These are phyloP conservation scores for Ophioninae sp. DNA, from an alignment of 2,888 invertebrate species.

Conservation along the genomic window DNA sequence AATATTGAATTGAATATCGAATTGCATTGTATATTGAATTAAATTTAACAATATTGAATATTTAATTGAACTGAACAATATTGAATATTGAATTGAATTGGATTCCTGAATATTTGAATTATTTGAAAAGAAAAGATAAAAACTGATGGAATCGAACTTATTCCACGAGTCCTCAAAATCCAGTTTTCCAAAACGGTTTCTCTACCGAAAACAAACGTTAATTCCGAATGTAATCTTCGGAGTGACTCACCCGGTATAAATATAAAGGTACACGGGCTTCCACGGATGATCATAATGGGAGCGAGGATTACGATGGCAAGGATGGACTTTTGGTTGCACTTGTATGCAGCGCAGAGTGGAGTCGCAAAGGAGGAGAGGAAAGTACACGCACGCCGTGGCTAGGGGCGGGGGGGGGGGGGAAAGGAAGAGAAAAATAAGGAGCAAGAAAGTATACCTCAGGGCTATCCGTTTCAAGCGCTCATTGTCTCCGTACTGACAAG, in stretches of 20 bases:
- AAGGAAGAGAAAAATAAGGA: slow-evolving; percentile 30
- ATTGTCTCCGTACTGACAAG: slow-evolving; percentile 71
- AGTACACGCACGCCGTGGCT: slow-evolving; percentile 55
- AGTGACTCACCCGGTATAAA: neutral
- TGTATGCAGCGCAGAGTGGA: slow-evolving; percentile 6
- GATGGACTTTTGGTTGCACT: slow-evolving; percentile 33
- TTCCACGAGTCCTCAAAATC: neutral
- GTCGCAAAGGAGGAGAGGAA: slow-evolving; percentile 50
- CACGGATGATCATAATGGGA: slow-evolving; percentile 49
- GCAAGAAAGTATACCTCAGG: slow-evolving; percentile 41
- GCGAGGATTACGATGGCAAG: slow-evolving; percentile 5
- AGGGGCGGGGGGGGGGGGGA: slow-evolving; percentile 31
- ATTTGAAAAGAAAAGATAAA: no score
- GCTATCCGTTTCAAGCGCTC: slow-evolving; percentile 75
- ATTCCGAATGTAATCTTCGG: neutral
- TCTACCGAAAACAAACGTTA: neutral
- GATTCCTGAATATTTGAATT: no score
- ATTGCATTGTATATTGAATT: no score
- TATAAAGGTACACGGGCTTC: neutral
- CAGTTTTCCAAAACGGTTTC: neutral
- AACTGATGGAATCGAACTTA: no score
- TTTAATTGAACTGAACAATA: no score
- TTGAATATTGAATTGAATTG: no score
- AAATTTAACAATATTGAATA: no score
- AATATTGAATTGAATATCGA: no score